Evolutionary conservation across 2,797 vertebrate species (phyloP).

Genomic region (Chelon auratus): DNA sequence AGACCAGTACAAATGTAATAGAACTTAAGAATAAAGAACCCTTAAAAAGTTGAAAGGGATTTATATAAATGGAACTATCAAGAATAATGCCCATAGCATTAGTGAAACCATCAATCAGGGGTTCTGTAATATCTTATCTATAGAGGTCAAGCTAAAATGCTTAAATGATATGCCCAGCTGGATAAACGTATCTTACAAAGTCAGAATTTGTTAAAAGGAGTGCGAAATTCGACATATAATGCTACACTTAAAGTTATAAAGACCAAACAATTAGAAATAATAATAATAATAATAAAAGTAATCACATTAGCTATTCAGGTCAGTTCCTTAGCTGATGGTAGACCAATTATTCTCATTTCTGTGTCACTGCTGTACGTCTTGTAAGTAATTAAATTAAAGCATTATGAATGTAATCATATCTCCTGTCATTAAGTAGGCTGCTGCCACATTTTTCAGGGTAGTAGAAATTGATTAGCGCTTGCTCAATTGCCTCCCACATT

Average conservation of each 20-base stretch:
- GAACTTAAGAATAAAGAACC: not conserved
- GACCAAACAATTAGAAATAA: not conserved
- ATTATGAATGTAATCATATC: slow-evolving; percentile 42
- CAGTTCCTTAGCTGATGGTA: slow-evolving; percentile 2
- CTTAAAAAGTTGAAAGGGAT: not conserved
- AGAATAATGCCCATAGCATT: not conserved
- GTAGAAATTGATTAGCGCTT: slow-evolving; percentile 64
- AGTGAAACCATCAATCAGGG: too few relatives aligned
- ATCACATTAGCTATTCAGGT: not conserved
- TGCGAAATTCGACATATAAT: slow-evolving; percentile 2
- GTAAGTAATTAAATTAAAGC: slow-evolving; percentile 40
- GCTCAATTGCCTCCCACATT: slow-evolving; percentile 62
- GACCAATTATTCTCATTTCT: slow-evolving; percentile 18
- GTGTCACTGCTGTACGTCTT: slow-evolving; percentile 11
- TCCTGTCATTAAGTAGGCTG: slow-evolving; percentile 26
- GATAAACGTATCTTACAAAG: not conserved
- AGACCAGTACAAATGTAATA: too few relatives aligned
- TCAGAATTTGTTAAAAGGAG: too few relatives aligned
- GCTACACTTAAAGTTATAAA: not conserved
- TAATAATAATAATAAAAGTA: not conserved
- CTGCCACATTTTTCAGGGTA: slow-evolving; percentile 53
- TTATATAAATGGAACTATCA: not conserved
- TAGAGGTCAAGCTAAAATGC: not conserved
- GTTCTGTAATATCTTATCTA: not conserved
- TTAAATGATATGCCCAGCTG: not conserved